Conservation (phyloP, 2,888 invertebrate species). For the Caenorhabditis zanzibari region DNA sequence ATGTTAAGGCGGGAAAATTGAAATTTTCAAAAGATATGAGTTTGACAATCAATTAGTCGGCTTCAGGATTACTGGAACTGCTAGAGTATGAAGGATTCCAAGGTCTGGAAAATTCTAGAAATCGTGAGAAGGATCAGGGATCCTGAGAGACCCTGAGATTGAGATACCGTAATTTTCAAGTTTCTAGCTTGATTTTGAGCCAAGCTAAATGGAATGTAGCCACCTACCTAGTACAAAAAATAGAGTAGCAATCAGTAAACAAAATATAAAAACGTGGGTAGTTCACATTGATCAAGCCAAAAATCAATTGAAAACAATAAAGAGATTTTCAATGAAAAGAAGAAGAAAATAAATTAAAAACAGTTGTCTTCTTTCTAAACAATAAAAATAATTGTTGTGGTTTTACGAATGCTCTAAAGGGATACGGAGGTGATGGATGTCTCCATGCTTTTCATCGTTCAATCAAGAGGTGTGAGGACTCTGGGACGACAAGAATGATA, state of each 20-base stretch:
- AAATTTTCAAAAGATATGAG: too few species aligned
- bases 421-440: conserved; percentile 28
- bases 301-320: conserved; percentile 26
- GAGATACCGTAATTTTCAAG: too few species aligned
- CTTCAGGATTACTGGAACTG: too few species aligned
- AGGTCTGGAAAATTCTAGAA: too few species aligned
- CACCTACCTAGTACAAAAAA: neutral
- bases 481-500: conserved; percentile 16
- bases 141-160: too few species aligned
- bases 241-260: conserved; percentile 13
- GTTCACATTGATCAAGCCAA: conserved; percentile 17
- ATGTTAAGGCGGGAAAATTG: too few species aligned
- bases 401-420: conserved; percentile 10
- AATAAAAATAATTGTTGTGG: conserved; percentile 29
- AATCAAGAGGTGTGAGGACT: conserved; percentile 34
- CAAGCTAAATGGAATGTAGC: too few species aligned
- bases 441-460: conserved; percentile 20
- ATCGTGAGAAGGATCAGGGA: too few species aligned
- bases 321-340: neutral
- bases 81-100: too few species aligned
- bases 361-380: conserved; percentile 27
- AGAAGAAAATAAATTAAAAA: conserved; percentile 3
- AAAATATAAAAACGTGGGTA: conserved; percentile 19
- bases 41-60: too few species aligned
- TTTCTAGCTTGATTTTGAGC: too few species aligned